These are phyloP conservation scores for Eupithecia vulgata DNA, from an alignment of 2,888 invertebrate species.

Conservation along the genomic window DNA sequence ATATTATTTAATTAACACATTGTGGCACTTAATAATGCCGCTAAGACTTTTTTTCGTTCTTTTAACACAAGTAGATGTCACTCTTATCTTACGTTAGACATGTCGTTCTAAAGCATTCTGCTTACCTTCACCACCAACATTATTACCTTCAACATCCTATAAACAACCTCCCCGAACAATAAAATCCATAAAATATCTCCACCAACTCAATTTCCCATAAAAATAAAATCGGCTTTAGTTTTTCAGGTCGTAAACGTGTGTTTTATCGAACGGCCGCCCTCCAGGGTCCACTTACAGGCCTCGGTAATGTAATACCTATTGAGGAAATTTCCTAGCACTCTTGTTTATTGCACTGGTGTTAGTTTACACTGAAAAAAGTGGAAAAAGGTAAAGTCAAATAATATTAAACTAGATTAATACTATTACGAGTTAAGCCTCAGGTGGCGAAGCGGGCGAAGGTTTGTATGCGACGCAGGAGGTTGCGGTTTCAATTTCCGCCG, in stretches of 20 bases:
- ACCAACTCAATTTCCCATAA: slow-evolving; percentile 40
- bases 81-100: background rate
- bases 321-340: slow-evolving; percentile 25
- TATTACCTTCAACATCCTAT: slow-evolving; percentile 13
- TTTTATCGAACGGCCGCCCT: slow-evolving; percentile 65
- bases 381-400: background rate
- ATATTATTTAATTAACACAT: no score
- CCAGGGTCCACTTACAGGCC: slow-evolving; percentile 57
- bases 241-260: slow-evolving; percentile 60
- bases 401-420: background rate
- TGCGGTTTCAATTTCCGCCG: background rate
- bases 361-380: slow-evolving; percentile 4
- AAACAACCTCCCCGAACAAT: slow-evolving; percentile 34
- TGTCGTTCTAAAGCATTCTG: background rate
- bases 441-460: background rate
- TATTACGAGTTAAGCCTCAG: background rate
- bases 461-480: background rate
- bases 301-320: slow-evolving; percentile 45
- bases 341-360: slow-evolving; percentile 2
- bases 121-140: background rate
- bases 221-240: slow-evolving; percentile 43
- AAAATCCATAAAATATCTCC: slow-evolving; percentile 37
- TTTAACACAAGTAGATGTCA: no score
- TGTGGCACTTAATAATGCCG: no score
- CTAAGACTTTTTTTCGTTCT: background rate